A percentile compares a stretch with the other conserved stretches of the same genome.
Conservation (phyloP, 2,113 vertebrate species). For the Pristiophorus japonicus region DNA sequence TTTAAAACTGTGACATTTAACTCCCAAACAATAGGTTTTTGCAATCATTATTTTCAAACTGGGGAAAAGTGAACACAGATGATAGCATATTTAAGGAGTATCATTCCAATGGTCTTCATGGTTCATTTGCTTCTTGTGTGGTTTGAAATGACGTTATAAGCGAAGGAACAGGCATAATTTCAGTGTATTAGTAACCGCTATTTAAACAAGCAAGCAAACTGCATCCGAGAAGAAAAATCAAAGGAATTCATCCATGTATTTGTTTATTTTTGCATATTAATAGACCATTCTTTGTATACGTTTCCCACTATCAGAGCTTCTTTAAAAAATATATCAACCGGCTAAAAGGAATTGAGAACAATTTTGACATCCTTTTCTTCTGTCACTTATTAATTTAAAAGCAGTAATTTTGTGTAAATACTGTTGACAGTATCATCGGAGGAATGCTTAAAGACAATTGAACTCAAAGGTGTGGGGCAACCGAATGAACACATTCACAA, state of each 20-base stretch:
- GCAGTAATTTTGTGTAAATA: no score
- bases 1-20: not conserved
- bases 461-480: no score
- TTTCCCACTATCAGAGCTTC: not conserved
- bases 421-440: no score
- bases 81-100: not conserved
- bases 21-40: not conserved
- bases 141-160: not conserved
- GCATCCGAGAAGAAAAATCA: not conserved
- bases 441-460: no score
- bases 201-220: not conserved
- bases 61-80: not conserved
- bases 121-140: not conserved
- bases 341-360: no score
- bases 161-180: not conserved
- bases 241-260: not conserved
- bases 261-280: conserved; percentile 21
- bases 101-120: conserved; percentile 3
- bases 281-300: not conserved
- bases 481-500: no score
- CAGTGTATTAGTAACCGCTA: not conserved
- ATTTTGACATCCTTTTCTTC: no score
- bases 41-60: not conserved
- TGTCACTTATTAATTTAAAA: no score
- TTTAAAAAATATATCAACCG: not conserved